A percentile compares a stretch with the other conserved stretches of the same genome.
phyloP scores from a whole-genome alignment of 2,113 vertebrate genomes.

The Chrysemys picta region DNA sequence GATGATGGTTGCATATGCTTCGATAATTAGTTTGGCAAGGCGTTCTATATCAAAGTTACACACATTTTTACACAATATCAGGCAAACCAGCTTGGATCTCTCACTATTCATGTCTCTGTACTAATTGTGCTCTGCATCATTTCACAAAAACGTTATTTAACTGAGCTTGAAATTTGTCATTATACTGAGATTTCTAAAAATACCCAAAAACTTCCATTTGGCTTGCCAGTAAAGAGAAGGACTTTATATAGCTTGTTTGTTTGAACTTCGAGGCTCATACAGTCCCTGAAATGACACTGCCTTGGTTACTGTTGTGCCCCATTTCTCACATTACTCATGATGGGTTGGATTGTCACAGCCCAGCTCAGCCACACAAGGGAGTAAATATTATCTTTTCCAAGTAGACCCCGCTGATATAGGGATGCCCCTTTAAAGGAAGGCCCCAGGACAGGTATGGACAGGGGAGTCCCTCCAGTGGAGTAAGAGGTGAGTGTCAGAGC shows the following conservation, averaged over 20 bases:
- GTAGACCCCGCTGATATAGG: no score
- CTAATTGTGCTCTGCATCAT: not conserved
- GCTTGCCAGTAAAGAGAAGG: not conserved
- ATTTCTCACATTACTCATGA: not conserved
- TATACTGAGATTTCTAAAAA: constrained; percentile 21
- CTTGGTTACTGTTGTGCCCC: not conserved
- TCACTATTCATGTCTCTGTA: constrained; percentile 18
- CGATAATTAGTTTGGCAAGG: constrained; percentile 48
- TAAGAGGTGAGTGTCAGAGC: not conserved
- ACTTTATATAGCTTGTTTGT: not conserved
- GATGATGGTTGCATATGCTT: not conserved
- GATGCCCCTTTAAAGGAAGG: not conserved
- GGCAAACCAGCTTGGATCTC: not conserved
- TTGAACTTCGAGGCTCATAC: not conserved
- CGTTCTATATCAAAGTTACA: constrained; percentile 12
- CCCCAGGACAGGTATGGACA: not conserved
- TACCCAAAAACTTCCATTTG: not conserved
- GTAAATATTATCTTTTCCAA: not conserved
- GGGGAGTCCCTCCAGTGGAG: not conserved
- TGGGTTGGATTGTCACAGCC: constrained; percentile 5
- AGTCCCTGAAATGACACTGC: not conserved
- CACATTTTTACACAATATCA: not conserved
- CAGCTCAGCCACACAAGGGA: not conserved
- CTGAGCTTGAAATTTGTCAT: constrained; percentile 15
- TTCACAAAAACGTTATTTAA: not conserved